phyloP scores from a whole-genome alignment of 2,797 vertebrate species.

The Semotilus atromaculatus region DNA sequence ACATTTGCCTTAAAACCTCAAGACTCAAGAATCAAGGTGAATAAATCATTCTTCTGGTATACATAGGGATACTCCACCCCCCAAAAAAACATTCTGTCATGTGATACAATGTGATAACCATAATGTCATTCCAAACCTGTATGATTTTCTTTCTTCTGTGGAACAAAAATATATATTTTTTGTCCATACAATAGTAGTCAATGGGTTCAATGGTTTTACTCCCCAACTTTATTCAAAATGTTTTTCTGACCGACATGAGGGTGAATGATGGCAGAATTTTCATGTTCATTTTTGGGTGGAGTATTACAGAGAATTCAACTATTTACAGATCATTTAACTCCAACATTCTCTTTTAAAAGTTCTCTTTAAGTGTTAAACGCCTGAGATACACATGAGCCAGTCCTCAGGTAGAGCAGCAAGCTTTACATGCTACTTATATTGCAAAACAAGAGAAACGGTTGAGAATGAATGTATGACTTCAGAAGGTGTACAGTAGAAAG shows the following conservation, averaged over 20 bases:
- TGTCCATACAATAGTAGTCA: neutral
- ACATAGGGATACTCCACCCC: neutral
- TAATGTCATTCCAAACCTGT: neutral
- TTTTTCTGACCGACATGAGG: neutral
- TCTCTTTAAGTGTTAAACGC: neutral
- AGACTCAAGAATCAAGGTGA: neutral
- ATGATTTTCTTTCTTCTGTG: neutral
- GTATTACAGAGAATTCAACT: neutral
- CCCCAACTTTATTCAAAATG: neutral
- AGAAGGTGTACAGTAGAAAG: neutral
- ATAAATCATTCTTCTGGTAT: neutral
- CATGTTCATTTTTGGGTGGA: neutral
- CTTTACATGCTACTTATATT: neutral
- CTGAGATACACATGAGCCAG: neutral
- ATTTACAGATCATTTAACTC: neutral
- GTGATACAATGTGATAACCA: neutral
- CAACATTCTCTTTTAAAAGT: neutral
- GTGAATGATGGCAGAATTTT: neutral
- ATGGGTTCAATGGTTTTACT: neutral
- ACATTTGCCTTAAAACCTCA: constrained; percentile 47
- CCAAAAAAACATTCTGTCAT: neutral
- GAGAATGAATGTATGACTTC: neutral
- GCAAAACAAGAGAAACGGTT: neutral
- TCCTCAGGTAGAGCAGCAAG: neutral
- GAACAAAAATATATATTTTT: neutral